phyloP scores from a whole-genome alignment of 2,888 invertebrate genomes.

The Cryptosula pallasiana region DNA sequence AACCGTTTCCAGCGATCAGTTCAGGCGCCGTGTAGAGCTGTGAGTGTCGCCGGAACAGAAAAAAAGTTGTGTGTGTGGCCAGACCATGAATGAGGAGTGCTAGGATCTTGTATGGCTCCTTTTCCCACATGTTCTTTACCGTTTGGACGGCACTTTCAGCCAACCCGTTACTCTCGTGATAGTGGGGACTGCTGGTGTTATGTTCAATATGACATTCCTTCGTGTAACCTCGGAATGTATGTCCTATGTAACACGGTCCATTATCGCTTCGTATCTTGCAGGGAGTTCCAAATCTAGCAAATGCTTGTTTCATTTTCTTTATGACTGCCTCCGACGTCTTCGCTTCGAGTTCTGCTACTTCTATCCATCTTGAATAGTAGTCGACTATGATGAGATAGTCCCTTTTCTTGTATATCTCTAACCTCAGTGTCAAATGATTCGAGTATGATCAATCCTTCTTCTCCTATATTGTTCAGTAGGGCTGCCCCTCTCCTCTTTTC shows the following conservation, averaged over 20 bases:
- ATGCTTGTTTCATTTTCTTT: constrained; percentile 25
- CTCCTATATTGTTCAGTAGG: too few species aligned
- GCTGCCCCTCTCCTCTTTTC: too few species aligned
- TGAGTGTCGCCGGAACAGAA: too few species aligned
- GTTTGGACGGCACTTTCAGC: constrained; percentile 32
- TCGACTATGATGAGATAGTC: too few species aligned
- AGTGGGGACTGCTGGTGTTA: constrained; percentile 29
- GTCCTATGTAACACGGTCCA: constrained; percentile 28
- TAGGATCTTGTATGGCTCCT: constrained; percentile 27
- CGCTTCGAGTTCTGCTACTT: neutral
- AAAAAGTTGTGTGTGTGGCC: too few species aligned
- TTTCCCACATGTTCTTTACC: constrained; percentile 28
- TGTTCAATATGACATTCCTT: constrained; percentile 30
- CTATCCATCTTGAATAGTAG: too few species aligned
- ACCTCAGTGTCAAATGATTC: neutral
- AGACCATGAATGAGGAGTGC: constrained; percentile 29
- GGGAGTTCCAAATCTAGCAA: constrained; percentile 28
- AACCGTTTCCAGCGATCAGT: too few species aligned
- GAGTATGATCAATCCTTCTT: neutral
- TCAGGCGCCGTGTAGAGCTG: too few species aligned
- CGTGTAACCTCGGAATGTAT: constrained; percentile 28
- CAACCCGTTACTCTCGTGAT: constrained; percentile 31
- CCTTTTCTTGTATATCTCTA: neutral
- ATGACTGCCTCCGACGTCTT: neutral
- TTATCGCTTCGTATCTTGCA: constrained; percentile 29